Evolutionary conservation across 1,140 invertebrate species (phyloP).

Genomic region (Camponotus floridanus): DNA sequence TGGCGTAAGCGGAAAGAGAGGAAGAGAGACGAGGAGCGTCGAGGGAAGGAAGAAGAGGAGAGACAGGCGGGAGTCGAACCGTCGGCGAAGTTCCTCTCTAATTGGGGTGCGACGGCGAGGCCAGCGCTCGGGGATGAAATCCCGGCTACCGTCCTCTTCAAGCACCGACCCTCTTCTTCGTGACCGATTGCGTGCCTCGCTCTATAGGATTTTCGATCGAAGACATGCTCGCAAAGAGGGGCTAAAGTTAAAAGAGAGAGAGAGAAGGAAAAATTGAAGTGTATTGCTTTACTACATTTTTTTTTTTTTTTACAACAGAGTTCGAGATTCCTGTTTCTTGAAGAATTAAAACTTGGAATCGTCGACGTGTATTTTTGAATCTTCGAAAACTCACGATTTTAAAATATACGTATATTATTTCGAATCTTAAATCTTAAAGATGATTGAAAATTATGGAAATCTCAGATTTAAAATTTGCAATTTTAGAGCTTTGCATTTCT

Average conservation of each 20-base stretch:
- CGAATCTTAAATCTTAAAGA: neutral
- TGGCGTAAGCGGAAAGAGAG: slow-evolving; percentile 72
- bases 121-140: slow-evolving; percentile 73
- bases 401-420: neutral
- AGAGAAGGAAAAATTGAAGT: neutral
- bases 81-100: slow-evolving; percentile 77
- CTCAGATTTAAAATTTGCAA: neutral
- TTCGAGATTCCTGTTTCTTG: neutral
- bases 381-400: neutral
- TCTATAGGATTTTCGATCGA: slow-evolving; percentile 74
- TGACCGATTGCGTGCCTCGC: slow-evolving; percentile 75
- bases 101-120: slow-evolving; percentile 74
- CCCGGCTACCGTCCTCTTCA: slow-evolving; percentile 71
- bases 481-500: neutral
- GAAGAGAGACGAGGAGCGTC: neutral
- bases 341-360: neutral
- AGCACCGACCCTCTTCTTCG: slow-evolving; percentile 74
- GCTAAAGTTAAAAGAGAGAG: slow-evolving; percentile 44
- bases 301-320: slow-evolving; percentile 16
- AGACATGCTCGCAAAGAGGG: slow-evolving; percentile 63
- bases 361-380: neutral
- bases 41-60: slow-evolving; percentile 32
- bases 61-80: slow-evolving; percentile 49
- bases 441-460: neutral
- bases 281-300: neutral